phyloP scores from a whole-genome alignment of 2,888 invertebrate genomes.

The Epinotia brunnichana region DNA sequence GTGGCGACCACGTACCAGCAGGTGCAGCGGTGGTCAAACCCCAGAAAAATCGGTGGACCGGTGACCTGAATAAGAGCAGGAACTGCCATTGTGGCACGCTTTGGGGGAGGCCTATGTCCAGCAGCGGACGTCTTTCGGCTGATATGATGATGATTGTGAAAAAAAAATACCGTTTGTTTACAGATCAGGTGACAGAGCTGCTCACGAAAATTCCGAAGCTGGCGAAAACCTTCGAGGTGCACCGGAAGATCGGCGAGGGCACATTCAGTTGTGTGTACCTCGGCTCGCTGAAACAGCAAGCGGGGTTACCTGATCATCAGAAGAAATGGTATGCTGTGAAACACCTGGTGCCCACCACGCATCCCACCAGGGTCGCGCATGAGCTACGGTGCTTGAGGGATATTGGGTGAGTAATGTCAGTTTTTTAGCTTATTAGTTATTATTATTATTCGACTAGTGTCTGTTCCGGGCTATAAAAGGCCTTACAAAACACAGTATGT shows the following conservation, averaged over 20 bases:
- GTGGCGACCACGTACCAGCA: no score
- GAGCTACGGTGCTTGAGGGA: slow-evolving; percentile 91
- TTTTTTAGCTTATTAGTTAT: no score
- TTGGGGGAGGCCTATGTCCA: neutral
- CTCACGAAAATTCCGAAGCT: slow-evolving; percentile 84
- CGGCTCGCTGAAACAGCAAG: slow-evolving; percentile 85
- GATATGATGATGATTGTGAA: neutral
- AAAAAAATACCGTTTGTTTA: no score
- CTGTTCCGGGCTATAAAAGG: no score
- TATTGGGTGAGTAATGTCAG: slow-evolving; percentile 85
- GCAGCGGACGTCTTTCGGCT: no score
- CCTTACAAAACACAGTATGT: no score
- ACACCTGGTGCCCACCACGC: slow-evolving; percentile 93
- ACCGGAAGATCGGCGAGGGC: slow-evolving; percentile 90
- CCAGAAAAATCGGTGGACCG: no score
- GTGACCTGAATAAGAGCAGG: no score
- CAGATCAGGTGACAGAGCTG: slow-evolving; percentile 72
- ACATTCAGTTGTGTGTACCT: slow-evolving; percentile 94
- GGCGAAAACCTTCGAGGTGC: slow-evolving; percentile 86
- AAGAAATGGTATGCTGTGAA: slow-evolving; percentile 91
- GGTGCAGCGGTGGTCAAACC: no score
- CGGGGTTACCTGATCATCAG: slow-evolving; percentile 63
- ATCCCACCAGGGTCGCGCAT: slow-evolving; percentile 90
- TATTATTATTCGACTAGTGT: no score
- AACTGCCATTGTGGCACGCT: no score